Evolutionary conservation across 2,888 invertebrate species (phyloP).

Genomic region (Agriopis aurantiaria): DNA sequence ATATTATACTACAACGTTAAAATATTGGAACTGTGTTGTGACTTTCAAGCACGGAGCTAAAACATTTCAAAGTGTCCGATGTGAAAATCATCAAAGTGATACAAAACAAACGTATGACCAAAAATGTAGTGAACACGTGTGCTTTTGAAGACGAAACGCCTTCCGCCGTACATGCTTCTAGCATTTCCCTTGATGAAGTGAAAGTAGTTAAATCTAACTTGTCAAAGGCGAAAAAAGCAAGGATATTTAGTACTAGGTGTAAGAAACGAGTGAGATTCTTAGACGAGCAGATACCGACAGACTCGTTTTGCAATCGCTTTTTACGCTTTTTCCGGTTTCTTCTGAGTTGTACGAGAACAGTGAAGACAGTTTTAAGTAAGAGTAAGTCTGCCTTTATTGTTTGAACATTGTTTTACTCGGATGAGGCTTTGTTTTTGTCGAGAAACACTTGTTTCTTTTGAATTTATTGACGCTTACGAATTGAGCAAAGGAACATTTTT

Average conservation of each 20-base stretch:
- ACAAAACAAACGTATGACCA: constrained; percentile 55
- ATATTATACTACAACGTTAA: constrained; percentile 16
- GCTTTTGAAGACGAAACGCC: constrained; percentile 47
- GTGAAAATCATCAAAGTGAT: constrained; percentile 56
- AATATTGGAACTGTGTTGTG: background rate
- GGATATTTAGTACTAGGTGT: constrained; percentile 58
- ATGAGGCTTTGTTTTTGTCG: constrained; percentile 43
- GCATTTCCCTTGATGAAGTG: constrained; percentile 59
- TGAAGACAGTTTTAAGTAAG: constrained; percentile 70
- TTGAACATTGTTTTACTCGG: constrained; percentile 46
- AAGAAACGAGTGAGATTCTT: constrained; percentile 78
- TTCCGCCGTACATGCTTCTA: constrained; percentile 52
- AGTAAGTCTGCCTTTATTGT: constrained; percentile 52
- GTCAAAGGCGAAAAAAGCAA: constrained; percentile 63
- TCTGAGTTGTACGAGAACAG: constrained; percentile 68
- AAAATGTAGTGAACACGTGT: constrained; percentile 63
- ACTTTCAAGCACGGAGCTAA: constrained; percentile 65
- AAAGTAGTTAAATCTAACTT: constrained; percentile 71
- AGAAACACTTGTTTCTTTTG: constrained; percentile 35
- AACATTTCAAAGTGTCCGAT: constrained; percentile 52
- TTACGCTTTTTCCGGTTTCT: constrained; percentile 67
- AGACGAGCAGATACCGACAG: constrained; percentile 62
- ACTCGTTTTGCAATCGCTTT: constrained; percentile 67
- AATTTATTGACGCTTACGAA: constrained; percentile 11
- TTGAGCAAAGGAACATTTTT: background rate